Evolutionary conservation across 2,888 invertebrate genomes (phyloP).

Genomic region (Pherbina coryleti): DNA sequence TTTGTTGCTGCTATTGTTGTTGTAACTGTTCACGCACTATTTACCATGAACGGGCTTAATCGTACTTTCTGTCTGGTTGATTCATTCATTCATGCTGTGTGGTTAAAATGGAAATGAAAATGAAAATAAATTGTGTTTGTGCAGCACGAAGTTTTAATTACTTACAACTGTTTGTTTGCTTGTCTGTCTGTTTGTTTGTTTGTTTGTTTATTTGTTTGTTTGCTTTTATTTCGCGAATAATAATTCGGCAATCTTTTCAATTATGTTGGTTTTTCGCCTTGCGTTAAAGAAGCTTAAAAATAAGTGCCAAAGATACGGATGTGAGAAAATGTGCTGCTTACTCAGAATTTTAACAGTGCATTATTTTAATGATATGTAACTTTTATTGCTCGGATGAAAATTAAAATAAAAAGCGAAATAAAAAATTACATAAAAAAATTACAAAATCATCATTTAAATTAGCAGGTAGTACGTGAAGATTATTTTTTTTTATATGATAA

Average conservation of each 20-base stretch:
- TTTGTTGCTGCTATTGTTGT: neutral
- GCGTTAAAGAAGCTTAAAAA: neutral
- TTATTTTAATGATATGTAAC: too few relatives aligned
- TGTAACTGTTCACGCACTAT: conserved; percentile 4
- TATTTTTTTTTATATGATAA: too few relatives aligned
- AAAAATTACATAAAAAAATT: too few relatives aligned
- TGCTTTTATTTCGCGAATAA: neutral
- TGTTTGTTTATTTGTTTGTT: neutral
- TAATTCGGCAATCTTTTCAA: conserved; percentile 5
- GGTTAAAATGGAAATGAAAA: conserved; percentile 14
- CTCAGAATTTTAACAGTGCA: too few relatives aligned
- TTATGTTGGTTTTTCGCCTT: neutral
- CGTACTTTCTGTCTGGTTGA: conserved; percentile 11
- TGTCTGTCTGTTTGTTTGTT: too few relatives aligned
- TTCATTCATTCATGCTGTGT: conserved; percentile 3
- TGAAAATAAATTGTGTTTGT: conserved; percentile 23
- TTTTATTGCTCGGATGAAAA: too few relatives aligned
- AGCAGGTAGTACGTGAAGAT: too few relatives aligned
- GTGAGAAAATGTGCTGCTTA: too few relatives aligned
- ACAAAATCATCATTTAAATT: too few relatives aligned
- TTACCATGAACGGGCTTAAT: conserved; percentile 13
- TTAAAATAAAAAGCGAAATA: too few relatives aligned
- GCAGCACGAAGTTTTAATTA: conserved; percentile 21
- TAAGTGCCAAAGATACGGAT: too few relatives aligned
- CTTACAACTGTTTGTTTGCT: conserved; percentile 7